Base-by-base conservation (phyloP, 2,797 vertebrate genomes). In the Huso huso region DNA sequence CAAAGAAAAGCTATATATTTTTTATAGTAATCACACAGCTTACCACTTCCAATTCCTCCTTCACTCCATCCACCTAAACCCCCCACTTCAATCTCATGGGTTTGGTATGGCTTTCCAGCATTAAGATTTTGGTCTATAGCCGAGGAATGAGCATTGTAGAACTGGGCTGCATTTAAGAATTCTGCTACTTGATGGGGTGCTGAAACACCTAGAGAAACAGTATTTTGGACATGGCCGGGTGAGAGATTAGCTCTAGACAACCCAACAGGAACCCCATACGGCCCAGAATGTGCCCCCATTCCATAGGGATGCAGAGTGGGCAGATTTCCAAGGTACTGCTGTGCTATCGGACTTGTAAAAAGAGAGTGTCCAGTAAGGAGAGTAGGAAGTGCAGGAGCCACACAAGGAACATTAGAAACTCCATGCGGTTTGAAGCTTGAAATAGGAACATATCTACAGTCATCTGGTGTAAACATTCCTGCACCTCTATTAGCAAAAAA, bases 21-120 rank as follows among this genome's bases (percentile, higher is more conserved):
- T 37, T 37, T 64, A 8, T 4, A 10, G 49, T 12, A 61, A 3
- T 7, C 64, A 23, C 61, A 60, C 1, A 11, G 74, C 84, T 79
- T 86, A 96, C 94, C 92, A 84, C 66, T 53, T 86, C 88, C 78
- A 1, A 87, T 74, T 61, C 81, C 77, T 6, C 71, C 74, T 62
- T 84, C 64, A 23, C 83, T 65, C 88, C 93, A 88, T 0, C 72
- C 60, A 8, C 81, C 77, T 0, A 64, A 72, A 67, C 85, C 69
- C 50, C 79, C 82, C 55, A 71, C 59, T 65, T 72, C 76, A 72
- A 83, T 66, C 68, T 82, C 75, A 0, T 87, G 91, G 61, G 63
- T 65, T 66, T 73, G 23, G 75, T 82, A 90, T 1, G 81, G 51
- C 68, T 89, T 91, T 13, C 77, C 79, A 7, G 70, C 15, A 71